Percentiles rank a stretch among this genome's conserved stretches.
These are phyloP conservation scores for Phlogophora meticulosa DNA, from an alignment of 2,888 invertebrate species.

Conservation along the genomic window DNA sequence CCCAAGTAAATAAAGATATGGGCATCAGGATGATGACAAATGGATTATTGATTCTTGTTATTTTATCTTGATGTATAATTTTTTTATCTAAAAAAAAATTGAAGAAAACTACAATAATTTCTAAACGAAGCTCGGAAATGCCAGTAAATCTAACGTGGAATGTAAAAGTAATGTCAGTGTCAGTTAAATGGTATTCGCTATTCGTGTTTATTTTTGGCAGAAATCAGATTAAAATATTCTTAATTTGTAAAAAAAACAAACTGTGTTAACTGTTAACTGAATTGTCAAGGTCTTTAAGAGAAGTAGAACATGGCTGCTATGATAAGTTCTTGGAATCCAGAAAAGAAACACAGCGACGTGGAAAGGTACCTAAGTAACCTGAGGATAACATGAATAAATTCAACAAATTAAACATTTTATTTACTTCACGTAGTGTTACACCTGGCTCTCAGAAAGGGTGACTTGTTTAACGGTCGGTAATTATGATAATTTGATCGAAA, in stretches of 20 bases:
- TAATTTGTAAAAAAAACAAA: conserved; percentile 6
- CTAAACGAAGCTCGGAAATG: conserved; percentile 24
- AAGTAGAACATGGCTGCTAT: conserved; percentile 85
- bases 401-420: background rate
- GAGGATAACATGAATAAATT: background rate
- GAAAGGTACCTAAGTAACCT: conserved; percentile 79
- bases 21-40: too few species aligned
- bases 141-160: conserved; percentile 35
- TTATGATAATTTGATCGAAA: background rate
- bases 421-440: background rate
- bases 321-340: conserved; percentile 93
- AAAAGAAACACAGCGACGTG: conserved; percentile 95
- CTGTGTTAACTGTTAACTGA: background rate
- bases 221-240: background rate
- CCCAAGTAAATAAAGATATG: too few species aligned
- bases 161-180: conserved; percentile 29
- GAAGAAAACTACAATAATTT: background rate
- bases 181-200: conserved; percentile 3
- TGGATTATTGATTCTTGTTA: too few species aligned
- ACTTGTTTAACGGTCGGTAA: background rate
- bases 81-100: too few species aligned
- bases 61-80: too few species aligned
- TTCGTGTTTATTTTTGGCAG: conserved; percentile 16
- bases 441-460: background rate
- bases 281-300: background rate